Evolutionary conservation across 2,888 invertebrate species (phyloP).

Genomic region (Malthinus seriepunctatus): DNA sequence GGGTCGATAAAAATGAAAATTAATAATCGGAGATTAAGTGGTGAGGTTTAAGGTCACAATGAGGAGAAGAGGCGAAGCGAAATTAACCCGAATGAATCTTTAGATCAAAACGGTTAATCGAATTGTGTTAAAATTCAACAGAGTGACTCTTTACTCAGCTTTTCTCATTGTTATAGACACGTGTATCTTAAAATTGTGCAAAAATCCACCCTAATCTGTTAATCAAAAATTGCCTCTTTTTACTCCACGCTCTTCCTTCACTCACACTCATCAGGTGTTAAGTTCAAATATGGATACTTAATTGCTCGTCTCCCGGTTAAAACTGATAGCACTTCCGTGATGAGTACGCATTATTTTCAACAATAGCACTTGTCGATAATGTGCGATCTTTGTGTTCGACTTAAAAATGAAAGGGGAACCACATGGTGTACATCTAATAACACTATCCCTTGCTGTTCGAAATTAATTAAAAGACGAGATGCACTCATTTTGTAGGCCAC

Average conservation of each 20-base stretch:
- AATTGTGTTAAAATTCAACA: conserved; percentile 39
- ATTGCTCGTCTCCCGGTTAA: conserved; percentile 47
- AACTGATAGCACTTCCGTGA: conserved; percentile 45
- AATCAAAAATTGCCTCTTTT: conserved; percentile 26
- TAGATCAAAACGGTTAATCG: conserved; percentile 32
- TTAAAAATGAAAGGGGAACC: conserved; percentile 41
- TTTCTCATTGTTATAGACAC: conserved; percentile 33
- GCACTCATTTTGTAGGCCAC: conserved; percentile 23
- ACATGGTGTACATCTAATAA: conserved; percentile 50
- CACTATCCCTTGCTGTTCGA: conserved; percentile 45
- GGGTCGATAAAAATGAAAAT: not conserved
- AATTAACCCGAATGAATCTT: conserved; percentile 17
- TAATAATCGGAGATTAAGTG: too few relatives aligned
- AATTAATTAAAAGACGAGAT: conserved; percentile 48
- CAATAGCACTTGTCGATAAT: conserved; percentile 50
- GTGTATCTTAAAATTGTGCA: conserved; percentile 34
- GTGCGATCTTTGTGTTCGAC: conserved; percentile 43
- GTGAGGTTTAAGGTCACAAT: conserved; percentile 11
- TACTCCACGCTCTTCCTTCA: conserved; percentile 40
- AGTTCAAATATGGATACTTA: conserved; percentile 47
- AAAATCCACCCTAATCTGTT: too few relatives aligned
- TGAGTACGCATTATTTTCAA: conserved; percentile 48
- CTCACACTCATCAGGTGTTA: conserved; percentile 51
- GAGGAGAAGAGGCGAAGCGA: conserved; percentile 9
- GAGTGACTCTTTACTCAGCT: conserved; percentile 32